These are phyloP conservation scores for Hyperopisus bebe DNA, from an alignment of 2,113 vertebrate species.

Conservation along the genomic window DNA sequence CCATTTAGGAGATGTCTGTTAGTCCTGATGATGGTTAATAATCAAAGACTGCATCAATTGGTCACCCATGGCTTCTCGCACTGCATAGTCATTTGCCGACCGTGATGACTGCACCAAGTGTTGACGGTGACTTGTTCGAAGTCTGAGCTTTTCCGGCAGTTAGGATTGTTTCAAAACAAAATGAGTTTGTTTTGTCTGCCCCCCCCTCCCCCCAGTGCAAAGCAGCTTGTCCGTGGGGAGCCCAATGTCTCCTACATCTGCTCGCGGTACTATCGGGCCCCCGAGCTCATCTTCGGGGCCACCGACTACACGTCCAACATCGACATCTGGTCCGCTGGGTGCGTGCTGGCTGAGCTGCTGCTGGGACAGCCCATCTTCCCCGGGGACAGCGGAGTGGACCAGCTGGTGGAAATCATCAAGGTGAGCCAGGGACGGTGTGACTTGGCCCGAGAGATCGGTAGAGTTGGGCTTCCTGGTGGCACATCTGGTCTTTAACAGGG, in stretches of 20 bases:
- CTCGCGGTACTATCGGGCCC: conserved; percentile 89
- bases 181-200: background rate
- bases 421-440: conserved; percentile 41
- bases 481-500: background rate
- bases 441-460: background rate
- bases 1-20: background rate
- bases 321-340: conserved; percentile 89
- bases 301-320: conserved; percentile 90
- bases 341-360: conserved; percentile 81
- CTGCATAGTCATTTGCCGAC: background rate
- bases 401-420: conserved; percentile 92
- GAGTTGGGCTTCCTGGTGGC: background rate
- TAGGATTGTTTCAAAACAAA: background rate
- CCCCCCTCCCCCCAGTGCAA: conserved; percentile 60
- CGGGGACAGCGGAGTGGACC: conserved; percentile 86
- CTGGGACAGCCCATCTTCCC: conserved; percentile 89
- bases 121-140: background rate
- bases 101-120: background rate
- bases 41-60: background rate
- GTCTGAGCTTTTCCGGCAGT: background rate
- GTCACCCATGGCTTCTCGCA: background rate
- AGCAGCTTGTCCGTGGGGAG: conserved; percentile 83
- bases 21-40: background rate
- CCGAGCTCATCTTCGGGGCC: conserved; percentile 89
- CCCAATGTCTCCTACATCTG: conserved; percentile 94